A percentile compares a stretch with the other conserved stretches of the same genome.
These are phyloP conservation scores for Edolisoma coerulescens DNA, from an alignment of 2,113 vertebrate genomes.

Conservation along the genomic window DNA sequence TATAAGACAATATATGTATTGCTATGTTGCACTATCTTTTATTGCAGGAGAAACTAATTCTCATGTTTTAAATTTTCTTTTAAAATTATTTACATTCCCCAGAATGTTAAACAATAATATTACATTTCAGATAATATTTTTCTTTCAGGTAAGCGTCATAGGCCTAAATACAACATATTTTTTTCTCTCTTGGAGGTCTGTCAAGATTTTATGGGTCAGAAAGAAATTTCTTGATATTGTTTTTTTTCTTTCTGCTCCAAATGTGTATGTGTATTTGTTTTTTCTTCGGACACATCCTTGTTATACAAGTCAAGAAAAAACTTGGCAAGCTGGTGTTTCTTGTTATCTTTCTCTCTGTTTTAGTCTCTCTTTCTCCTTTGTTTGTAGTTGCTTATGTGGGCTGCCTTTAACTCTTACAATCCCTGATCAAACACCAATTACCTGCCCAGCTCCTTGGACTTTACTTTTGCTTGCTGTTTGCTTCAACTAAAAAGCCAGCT, in stretches of 20 bases:
- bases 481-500: not conserved
- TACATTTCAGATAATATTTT: not conserved
- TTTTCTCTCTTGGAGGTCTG: not conserved
- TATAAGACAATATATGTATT: not conserved
- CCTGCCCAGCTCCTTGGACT: not conserved
- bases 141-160: not conserved
- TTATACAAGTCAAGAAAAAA: not conserved
- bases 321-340: not conserved
- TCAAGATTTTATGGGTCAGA: not conserved
- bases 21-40: not conserved
- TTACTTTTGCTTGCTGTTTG: not conserved
- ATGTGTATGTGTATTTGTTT: not conserved
- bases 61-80: not conserved
- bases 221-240: not conserved
- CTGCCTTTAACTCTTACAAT: not conserved
- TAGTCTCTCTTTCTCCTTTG: not conserved
- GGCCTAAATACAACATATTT: not conserved
- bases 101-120: not conserved
- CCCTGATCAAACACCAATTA: not conserved
- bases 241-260: not conserved
- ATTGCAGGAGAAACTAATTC: not conserved
- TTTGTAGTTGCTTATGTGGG: not conserved
- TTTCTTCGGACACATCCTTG: not conserved
- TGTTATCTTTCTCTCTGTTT: not conserved
- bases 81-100: not conserved